Conservation (phyloP, 2,113 vertebrate genomes). For the Ciconia boyciana region DNA sequence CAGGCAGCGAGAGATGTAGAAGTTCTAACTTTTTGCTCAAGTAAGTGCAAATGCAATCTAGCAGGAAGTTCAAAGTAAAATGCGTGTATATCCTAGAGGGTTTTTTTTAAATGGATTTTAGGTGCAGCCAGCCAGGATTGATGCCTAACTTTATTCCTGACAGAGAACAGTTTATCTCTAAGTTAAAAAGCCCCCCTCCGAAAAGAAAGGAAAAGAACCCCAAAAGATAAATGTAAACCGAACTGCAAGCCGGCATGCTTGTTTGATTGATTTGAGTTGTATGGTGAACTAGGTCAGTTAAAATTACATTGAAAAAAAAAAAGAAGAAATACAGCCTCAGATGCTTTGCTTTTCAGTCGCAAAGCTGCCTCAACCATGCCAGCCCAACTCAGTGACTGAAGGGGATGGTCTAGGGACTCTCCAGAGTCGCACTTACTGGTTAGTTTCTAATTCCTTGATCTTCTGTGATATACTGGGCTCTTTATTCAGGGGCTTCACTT, state of each 20-base stretch:
- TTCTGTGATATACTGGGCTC: neutral
- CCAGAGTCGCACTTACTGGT: neutral
- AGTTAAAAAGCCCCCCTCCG: neutral
- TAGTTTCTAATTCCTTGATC: neutral
- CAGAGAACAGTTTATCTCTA: neutral
- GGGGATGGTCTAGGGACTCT: neutral
- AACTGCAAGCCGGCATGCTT: neutral
- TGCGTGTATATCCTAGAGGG: neutral
- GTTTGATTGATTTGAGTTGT: neutral
- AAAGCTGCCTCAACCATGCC: neutral
- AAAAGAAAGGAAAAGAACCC: neutral
- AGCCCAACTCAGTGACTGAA: neutral
- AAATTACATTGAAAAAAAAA: neutral
- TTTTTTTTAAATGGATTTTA: neutral
- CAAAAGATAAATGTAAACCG: neutral
- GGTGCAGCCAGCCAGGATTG: neutral
- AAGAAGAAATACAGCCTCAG: neutral
- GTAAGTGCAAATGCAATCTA: neutral
- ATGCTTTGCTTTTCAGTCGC: neutral
- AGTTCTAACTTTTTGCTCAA: constrained; percentile 9
- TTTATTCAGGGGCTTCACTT: neutral
- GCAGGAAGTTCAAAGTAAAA: neutral
- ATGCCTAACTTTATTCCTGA: neutral
- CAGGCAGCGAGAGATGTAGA: neutral
- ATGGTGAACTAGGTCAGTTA: neutral